Evolutionary conservation across 2,113 vertebrate species (phyloP).

Genomic region (Pseudopipra pipra): DNA sequence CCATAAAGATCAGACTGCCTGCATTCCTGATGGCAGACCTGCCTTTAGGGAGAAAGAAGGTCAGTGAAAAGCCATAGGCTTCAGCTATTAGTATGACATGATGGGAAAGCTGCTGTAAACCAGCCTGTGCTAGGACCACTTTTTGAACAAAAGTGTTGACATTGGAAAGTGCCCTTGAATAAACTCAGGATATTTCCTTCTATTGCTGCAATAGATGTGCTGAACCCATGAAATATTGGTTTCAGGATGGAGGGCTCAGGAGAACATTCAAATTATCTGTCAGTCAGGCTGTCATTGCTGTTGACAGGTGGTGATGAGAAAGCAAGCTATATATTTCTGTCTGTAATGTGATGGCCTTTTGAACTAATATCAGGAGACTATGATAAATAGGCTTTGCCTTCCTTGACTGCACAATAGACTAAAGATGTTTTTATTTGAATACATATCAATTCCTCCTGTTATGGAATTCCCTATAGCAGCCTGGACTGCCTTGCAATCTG

Average conservation of each 20-base stretch:
- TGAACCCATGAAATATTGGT: not conserved
- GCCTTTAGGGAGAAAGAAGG: not conserved
- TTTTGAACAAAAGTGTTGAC: not conserved
- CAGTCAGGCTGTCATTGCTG: not conserved
- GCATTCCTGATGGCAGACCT: not conserved
- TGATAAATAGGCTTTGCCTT: not conserved
- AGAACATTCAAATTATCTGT: not conserved
- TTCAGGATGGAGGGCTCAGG: not conserved
- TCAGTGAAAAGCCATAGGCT: not conserved
- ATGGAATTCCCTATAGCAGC: not conserved
- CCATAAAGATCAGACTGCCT: not conserved
- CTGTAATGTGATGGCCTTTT: not conserved
- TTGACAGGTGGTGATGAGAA: not conserved
- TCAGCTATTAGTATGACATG: fast-evolving
- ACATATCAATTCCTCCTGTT: not conserved
- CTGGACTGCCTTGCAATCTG: not conserved
- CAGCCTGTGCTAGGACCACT: not conserved
- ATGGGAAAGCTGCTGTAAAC: not conserved
- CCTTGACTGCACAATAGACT: not conserved
- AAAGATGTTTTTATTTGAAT: not conserved
- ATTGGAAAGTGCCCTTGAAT: not conserved
- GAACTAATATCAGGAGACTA: not conserved
- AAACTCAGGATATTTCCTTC: not conserved
- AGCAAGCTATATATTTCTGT: not conserved
- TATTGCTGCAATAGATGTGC: not conserved